phyloP scores from a whole-genome alignment of 2,888 invertebrate genomes.

The Cantharis lateralis region DNA sequence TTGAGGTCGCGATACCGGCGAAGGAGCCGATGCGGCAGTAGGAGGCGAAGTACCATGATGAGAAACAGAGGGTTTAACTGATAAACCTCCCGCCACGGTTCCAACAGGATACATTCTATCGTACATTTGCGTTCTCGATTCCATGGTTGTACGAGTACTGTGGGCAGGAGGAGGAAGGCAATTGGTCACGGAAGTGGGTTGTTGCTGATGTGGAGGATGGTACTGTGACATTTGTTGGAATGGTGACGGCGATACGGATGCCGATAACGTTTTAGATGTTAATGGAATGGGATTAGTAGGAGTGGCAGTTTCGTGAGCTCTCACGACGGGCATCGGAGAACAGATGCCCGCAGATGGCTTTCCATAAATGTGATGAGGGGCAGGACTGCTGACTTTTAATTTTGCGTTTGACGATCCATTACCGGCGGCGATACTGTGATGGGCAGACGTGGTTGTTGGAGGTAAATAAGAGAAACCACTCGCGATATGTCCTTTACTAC shows the following conservation, averaged over 20 bases:
- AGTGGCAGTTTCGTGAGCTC: conserved; percentile 36
- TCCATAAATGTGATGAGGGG: conserved; percentile 76
- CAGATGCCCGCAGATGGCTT: conserved; percentile 65
- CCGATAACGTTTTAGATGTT: conserved; percentile 60
- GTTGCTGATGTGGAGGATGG: conserved; percentile 54
- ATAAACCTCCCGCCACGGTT: conserved; percentile 47
- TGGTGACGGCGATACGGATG: conserved; percentile 57
- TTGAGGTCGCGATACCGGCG: conserved; percentile 55
- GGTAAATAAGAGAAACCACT: conserved; percentile 55
- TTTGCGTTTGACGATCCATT: conserved; percentile 60
- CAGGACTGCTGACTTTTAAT: conserved; percentile 77
- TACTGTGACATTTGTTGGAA: conserved; percentile 59
- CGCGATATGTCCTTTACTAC: conserved; percentile 43
- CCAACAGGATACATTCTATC: conserved; percentile 46
- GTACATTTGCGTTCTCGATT: conserved; percentile 40
- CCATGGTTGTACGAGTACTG: conserved; percentile 45
- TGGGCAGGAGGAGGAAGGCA: conserved; percentile 64
- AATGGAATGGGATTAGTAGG: conserved; percentile 60
- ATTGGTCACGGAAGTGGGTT: conserved; percentile 45
- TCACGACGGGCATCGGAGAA: conserved; percentile 57
- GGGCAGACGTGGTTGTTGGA: conserved; percentile 59
- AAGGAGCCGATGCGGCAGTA: conserved; percentile 54
- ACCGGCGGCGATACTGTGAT: conserved; percentile 59
- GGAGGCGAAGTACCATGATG: conserved; percentile 60
- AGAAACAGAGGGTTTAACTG: conserved; percentile 51